These are phyloP conservation scores for Leucozona laternaria DNA, from an alignment of 2,888 invertebrate species.

Conservation along the genomic window DNA sequence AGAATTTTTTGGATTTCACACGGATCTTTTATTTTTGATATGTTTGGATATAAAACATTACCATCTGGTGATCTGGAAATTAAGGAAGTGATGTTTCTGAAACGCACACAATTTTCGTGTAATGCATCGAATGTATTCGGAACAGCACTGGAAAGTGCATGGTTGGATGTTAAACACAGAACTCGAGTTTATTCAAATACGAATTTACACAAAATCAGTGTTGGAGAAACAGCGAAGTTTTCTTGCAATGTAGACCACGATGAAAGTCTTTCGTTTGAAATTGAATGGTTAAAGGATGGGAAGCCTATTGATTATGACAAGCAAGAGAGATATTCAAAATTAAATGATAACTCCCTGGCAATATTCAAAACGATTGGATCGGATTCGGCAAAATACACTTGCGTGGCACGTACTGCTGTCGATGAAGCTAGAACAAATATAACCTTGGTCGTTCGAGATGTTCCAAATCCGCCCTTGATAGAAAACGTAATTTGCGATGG, in stretches of 20 bases:
- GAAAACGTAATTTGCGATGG: conserved; percentile 88
- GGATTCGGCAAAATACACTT: conserved; percentile 98
- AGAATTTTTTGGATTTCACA: conserved; percentile 95
- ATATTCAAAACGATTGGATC: conserved; percentile 97
- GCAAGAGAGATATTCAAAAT: conserved; percentile 92
- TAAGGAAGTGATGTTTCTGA: conserved; percentile 91
- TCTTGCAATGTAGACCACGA: conserved; percentile 97
- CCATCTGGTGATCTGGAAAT: conserved; percentile 93
- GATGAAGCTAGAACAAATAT: conserved; percentile 94
- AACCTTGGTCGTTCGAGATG: conserved; percentile 96
- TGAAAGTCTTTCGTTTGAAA: conserved; percentile 90
- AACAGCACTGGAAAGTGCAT: conserved; percentile 90
- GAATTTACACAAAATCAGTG: conserved; percentile 95
- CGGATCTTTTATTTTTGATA: conserved; percentile 86
- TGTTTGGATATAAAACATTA: conserved; percentile 94
- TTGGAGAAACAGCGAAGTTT: conserved; percentile 94
- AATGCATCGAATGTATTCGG: conserved; percentile 97
- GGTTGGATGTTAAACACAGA: conserved; percentile 92
- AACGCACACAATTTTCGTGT: conserved; percentile 96
- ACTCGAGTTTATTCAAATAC: conserved; percentile 95
- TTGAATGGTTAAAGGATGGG: conserved; percentile 95
- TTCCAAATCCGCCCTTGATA: conserved; percentile 93
- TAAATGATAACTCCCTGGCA: conserved; percentile 95
- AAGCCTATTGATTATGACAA: conserved; percentile 94
- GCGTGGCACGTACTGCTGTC: conserved; percentile 94